These are phyloP conservation scores for Melolontha melolontha DNA, from an alignment of 2,888 invertebrate species.

Conservation along the genomic window DNA sequence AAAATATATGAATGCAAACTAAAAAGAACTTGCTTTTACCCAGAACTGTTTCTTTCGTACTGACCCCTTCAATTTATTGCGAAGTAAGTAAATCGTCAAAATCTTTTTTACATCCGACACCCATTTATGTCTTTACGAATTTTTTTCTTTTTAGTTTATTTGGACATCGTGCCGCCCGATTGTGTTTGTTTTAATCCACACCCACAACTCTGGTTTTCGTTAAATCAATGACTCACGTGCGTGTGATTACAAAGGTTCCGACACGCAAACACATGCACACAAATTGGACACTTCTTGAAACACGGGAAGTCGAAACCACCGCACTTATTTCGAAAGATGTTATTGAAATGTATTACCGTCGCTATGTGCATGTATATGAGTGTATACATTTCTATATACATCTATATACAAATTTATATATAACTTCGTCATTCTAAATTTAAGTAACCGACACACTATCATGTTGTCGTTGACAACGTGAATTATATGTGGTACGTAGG, in stretches of 20 bases:
- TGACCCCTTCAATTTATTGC: too few relatives aligned
- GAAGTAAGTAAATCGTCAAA: too few relatives aligned
- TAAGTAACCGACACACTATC: neutral
- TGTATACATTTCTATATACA: neutral
- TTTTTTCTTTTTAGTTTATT: neutral
- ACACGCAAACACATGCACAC: conserved; percentile 9
- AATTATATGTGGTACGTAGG: conserved; percentile 5
- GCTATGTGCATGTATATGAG: neutral
- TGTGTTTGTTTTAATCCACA: conserved; percentile 25
- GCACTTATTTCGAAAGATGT: conserved; percentile 9
- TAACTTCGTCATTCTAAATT: conserved; percentile 10
- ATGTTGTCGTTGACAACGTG: neutral
- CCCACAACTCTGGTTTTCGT: conserved; percentile 18
- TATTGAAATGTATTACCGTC: neutral
- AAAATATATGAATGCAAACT: too few relatives aligned
- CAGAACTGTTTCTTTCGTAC: too few relatives aligned
- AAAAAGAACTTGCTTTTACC: too few relatives aligned
- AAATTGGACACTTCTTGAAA: conserved; percentile 18
- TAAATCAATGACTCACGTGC: conserved; percentile 10
- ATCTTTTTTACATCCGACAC: too few relatives aligned
- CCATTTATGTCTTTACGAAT: neutral
- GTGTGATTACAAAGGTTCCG: conserved; percentile 17
- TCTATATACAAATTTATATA: neutral
- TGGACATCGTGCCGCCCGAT: conserved; percentile 1
- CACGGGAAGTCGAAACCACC: conserved; percentile 20